Conservation (phyloP, 1,140 invertebrate species). For the Drosophila sulfurigaster region DNA sequence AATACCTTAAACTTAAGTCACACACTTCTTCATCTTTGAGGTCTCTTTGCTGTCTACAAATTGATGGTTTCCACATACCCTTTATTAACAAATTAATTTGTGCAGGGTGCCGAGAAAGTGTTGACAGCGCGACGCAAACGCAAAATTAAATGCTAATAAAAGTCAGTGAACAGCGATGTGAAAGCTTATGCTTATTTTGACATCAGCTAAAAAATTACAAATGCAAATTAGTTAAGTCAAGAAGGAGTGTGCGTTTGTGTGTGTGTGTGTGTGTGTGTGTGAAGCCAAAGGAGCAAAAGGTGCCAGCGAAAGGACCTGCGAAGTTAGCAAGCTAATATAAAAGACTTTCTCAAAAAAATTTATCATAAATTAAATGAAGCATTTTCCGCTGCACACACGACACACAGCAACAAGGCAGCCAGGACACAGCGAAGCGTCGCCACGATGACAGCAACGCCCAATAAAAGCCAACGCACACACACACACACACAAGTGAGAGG, state of each 20-base stretch:
- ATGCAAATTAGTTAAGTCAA: constrained; percentile 77
- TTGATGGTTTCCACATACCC: background rate
- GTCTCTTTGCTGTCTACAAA: background rate
- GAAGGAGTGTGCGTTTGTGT: constrained; percentile 10
- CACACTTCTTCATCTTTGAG: background rate
- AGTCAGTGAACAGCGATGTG: constrained; percentile 66
- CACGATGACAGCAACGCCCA: constrained; percentile 29
- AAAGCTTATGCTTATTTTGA: constrained; percentile 80
- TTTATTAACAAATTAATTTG: background rate
- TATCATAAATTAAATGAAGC: constrained; percentile 83
- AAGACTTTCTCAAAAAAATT: constrained; percentile 75
- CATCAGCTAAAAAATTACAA: constrained; percentile 79
- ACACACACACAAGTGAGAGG: constrained; percentile 27
- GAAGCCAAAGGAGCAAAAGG: constrained; percentile 32
- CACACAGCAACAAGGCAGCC: no score
- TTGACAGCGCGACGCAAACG: constrained; percentile 71
- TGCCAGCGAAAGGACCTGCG: constrained; percentile 35
- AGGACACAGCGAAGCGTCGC: constrained; percentile 7
- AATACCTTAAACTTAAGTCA: no score
- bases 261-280: background rate
- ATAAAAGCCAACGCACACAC: constrained; percentile 50
- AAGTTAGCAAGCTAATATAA: constrained; percentile 81
- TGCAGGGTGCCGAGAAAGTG: constrained; percentile 42
- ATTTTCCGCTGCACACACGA: constrained; percentile 65
- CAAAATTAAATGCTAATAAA: constrained; percentile 79